A percentile compares a stretch with the other conserved stretches of the same genome.
phyloP scores from a whole-genome alignment of 2,888 invertebrate genomes.

The Melieria omissa region DNA sequence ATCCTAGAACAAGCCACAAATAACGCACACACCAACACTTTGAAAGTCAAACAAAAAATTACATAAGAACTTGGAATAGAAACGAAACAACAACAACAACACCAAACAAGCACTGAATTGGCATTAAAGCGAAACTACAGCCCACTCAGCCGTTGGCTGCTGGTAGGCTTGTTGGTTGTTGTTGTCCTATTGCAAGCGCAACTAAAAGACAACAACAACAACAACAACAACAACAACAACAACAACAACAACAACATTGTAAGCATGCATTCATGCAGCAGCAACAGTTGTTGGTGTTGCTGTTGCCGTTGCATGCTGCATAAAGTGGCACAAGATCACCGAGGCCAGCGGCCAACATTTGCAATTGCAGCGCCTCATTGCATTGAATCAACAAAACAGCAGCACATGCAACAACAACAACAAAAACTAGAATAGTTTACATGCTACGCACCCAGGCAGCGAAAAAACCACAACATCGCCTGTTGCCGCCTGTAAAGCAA shows the following conservation, averaged over 20 bases:
- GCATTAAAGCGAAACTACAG: not conserved
- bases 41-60: not conserved
- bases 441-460: not conserved
- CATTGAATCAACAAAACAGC: conserved; percentile 19
- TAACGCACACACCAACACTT: too few species aligned
- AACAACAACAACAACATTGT: not conserved
- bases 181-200: not conserved
- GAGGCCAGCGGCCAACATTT: conserved; percentile 29
- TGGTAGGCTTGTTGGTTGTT: not conserved
- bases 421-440: not conserved
- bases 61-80: not conserved
- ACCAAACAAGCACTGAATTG: too few species aligned
- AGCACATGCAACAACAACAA: conserved; percentile 4
- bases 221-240: too few species aligned
- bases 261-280: not conserved
- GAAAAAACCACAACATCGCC: not conserved
- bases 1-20: not conserved
- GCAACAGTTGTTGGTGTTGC: conserved; percentile 17
- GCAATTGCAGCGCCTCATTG: conserved; percentile 25
- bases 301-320: conserved; percentile 27
- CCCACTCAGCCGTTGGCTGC: not conserved
- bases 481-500: not conserved
- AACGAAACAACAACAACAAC: too few species aligned
- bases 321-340: conserved; percentile 37
- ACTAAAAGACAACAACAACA: not conserved